Evolutionary conservation across 2,888 invertebrate genomes (phyloP).

Genomic region (Drosophila picticornis): DNA sequence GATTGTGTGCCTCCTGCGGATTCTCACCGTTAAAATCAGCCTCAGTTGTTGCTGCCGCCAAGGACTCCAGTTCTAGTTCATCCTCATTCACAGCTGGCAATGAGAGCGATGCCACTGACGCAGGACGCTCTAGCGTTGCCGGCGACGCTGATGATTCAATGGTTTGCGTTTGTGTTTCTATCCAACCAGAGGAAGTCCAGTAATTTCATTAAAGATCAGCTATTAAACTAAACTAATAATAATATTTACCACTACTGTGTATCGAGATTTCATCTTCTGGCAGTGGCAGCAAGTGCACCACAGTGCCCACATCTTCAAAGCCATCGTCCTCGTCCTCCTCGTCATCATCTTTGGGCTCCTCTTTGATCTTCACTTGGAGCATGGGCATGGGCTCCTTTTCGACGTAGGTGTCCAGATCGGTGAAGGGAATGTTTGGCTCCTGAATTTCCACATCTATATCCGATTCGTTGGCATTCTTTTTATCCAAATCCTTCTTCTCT

Average conservation of each 20-base stretch:
- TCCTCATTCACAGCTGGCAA: constrained; percentile 53
- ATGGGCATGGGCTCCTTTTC: constrained; percentile 83
- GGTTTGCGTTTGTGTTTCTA: constrained; percentile 83
- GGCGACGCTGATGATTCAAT: constrained; percentile 81
- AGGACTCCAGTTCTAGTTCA: constrained; percentile 46
- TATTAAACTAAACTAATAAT: not conserved
- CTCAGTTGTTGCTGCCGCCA: constrained; percentile 34
- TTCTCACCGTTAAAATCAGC: constrained; percentile 87
- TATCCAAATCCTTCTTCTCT: constrained; percentile 11
- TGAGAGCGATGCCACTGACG: constrained; percentile 82
- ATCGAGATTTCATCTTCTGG: constrained; percentile 84
- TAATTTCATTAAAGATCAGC: not conserved
- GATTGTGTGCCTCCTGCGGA: constrained; percentile 86
- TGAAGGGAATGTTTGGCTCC: constrained; percentile 85
- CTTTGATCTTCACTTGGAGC: constrained; percentile 88
- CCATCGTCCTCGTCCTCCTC: constrained; percentile 85
- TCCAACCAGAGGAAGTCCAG: not conserved
- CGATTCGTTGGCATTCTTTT: constrained; percentile 75
- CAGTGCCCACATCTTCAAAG: constrained; percentile 85
- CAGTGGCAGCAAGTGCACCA: constrained; percentile 70
- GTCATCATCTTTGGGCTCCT: constrained; percentile 90
- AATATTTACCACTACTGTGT: constrained; percentile 82
- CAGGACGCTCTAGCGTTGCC: constrained; percentile 84
- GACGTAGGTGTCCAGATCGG: constrained; percentile 84
- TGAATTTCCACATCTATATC: constrained; percentile 85